A percentile compares a stretch with the other conserved stretches of the same genome.
Evolutionary conservation across 2,797 vertebrate species (phyloP).

Genomic region (Lepus oiostolus): DNA sequence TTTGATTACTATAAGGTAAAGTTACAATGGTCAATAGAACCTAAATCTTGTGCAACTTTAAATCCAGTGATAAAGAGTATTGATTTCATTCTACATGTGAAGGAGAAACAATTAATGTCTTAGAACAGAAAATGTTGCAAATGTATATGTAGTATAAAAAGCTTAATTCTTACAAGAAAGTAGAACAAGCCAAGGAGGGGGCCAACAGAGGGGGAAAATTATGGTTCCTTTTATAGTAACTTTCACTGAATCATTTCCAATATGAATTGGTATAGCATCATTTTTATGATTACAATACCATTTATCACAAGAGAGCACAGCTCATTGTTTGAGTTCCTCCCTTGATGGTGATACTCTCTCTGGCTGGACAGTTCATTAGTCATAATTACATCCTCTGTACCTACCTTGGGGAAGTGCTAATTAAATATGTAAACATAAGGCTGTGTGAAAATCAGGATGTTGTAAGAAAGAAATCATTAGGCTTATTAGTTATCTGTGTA

Average conservation of each 20-base stretch:
- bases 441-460: background rate
- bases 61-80: background rate
- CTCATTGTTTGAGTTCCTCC: background rate
- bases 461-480: background rate
- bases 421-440: background rate
- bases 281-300: background rate
- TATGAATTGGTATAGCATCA: background rate
- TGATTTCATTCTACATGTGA: background rate
- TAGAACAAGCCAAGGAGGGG: background rate
- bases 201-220: background rate
- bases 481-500: background rate
- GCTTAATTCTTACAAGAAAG: background rate
- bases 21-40: background rate
- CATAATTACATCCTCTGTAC: background rate
- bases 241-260: background rate
- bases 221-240: background rate
- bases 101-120: background rate
- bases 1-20: slow-evolving; percentile 9
- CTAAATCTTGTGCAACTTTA: background rate
- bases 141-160: background rate
- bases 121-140: background rate
- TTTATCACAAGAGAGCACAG: background rate
- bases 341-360: background rate
- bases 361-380: background rate
- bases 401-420: background rate